These are phyloP conservation scores for Megalurothrips usitatus DNA, from an alignment of 2,888 invertebrate species.

Conservation along the genomic window DNA sequence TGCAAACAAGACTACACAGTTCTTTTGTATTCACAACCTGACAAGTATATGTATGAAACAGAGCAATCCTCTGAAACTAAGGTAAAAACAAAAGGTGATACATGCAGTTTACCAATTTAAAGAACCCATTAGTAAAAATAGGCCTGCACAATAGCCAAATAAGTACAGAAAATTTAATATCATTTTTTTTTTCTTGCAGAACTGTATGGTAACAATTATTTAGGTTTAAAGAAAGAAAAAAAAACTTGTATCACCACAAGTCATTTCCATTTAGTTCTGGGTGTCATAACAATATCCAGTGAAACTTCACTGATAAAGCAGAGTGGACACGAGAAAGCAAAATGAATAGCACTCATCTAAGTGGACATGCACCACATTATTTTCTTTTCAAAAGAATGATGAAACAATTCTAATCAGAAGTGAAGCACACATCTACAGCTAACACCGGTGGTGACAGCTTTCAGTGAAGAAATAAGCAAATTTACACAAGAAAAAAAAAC, in stretches of 20 bases:
- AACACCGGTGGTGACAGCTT: not conserved
- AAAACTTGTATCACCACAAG: not conserved
- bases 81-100: not conserved
- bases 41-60: no score
- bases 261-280: not conserved
- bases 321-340: not conserved
- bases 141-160: not conserved
- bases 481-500: not conserved
- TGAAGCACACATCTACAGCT: slow-evolving; percentile 19
- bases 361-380: slow-evolving; percentile 5
- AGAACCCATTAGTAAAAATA: not conserved
- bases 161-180: no score
- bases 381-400: not conserved
- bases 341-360: not conserved
- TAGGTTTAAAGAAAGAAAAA: not conserved
- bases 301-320: not conserved
- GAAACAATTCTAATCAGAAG: not conserved
- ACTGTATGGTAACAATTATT: not conserved
- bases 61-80: no score
- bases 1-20: no score
- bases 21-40: no score
- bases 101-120: not conserved
- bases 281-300: not conserved
- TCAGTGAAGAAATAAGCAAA: not conserved
- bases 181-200: not conserved